Percentiles rank a stretch among this genome's conserved stretches.
phyloP scores from a whole-genome alignment of 2,888 invertebrate species.

The Oxystoma pomonae region DNA sequence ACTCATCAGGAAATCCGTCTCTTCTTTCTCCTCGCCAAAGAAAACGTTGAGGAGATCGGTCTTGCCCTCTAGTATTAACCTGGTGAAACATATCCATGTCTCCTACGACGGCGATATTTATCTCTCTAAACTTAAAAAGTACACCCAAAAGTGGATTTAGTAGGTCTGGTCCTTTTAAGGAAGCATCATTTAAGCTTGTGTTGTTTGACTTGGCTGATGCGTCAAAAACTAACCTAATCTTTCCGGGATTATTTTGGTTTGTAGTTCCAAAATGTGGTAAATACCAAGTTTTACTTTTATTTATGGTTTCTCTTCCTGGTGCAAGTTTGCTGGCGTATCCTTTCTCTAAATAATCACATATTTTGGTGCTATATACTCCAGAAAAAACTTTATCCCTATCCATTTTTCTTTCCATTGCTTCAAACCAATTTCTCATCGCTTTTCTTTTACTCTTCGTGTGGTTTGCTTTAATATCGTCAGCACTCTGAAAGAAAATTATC shows the following conservation, averaged over 20 bases:
- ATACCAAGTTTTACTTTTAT: not conserved
- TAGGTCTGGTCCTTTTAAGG: not conserved
- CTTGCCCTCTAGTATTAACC: not conserved
- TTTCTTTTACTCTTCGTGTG: no score
- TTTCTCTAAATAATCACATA: not conserved
- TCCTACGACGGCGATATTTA: not conserved
- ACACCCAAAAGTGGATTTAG: not conserved
- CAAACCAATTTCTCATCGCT: no score
- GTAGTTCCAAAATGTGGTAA: not conserved
- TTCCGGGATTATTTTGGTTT: not conserved
- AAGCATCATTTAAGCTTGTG: not conserved
- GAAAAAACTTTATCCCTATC: no score
- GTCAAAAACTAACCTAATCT: not conserved
- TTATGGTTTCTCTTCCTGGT: not conserved
- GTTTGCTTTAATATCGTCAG: no score
- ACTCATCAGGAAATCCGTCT: not conserved
- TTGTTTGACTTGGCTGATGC: not conserved
- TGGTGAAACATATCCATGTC: not conserved
- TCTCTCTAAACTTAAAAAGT: not conserved
- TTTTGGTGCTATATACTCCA: no score
- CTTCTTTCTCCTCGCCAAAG: not conserved
- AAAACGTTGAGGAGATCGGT: not conserved
- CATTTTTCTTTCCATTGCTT: no score
- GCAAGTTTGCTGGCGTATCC: not conserved
- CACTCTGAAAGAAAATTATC: no score